A percentile compares a stretch with the other conserved stretches of the same genome.
Evolutionary conservation across 2,113 vertebrate species (phyloP).

Genomic region (Pelodiscus sinensis): DNA sequence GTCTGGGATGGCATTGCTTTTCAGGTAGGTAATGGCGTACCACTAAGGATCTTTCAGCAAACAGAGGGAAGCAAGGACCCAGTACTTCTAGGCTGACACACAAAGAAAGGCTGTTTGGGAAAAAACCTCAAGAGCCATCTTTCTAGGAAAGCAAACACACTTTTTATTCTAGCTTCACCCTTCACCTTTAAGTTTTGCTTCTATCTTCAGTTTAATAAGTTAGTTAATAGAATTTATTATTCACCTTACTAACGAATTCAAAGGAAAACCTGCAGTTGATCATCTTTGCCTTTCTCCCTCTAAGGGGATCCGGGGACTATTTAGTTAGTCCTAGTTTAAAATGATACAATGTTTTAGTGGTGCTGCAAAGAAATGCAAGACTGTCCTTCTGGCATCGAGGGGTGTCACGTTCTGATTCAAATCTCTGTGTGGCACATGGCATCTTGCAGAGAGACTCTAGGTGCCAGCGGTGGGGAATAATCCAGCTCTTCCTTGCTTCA

Average conservation of each 20-base stretch:
- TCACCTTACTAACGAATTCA: not conserved
- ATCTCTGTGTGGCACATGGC: not conserved
- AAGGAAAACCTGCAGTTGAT: not conserved
- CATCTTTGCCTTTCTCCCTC: not conserved
- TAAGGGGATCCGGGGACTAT: not conserved
- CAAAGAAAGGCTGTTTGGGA: not conserved
- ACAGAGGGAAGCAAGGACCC: not conserved
- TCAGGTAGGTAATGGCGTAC: not conserved
- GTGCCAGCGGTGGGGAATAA: not conserved
- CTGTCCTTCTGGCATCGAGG: slow-evolving; percentile 17
- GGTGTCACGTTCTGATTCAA: accelerated
- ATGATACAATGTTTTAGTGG: not conserved
- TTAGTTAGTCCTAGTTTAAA: slow-evolving; percentile 12
- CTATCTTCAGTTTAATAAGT: not conserved
- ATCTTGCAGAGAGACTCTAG: not conserved
- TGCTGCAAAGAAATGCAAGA: not conserved
- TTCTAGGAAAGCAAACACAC: not conserved
- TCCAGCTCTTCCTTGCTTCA: not conserved
- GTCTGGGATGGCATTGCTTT: not conserved
- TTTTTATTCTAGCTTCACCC: not conserved
- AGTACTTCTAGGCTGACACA: not conserved
- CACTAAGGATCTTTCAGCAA: not conserved
- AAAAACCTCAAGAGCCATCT: not conserved
- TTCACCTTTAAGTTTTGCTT: not conserved
- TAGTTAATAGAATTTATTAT: slow-evolving; percentile 5